Conservation (phyloP, 2,888 invertebrate genomes). For the Leptopilina drosophilae region DNA sequence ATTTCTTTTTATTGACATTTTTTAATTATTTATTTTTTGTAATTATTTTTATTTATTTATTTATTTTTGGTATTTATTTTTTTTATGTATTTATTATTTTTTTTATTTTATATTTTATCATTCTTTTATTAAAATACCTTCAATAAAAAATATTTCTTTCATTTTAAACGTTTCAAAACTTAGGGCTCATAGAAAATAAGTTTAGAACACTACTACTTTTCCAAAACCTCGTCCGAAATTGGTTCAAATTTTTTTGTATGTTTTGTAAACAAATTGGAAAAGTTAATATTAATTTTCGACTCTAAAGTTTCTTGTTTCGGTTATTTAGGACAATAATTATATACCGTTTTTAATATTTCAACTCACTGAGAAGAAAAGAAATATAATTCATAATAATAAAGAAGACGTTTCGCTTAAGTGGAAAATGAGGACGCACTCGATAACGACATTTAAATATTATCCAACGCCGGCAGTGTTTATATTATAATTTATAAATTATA, state of each 20-base stretch:
- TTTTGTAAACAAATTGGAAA: not conserved
- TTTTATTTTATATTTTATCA: too few relatives aligned
- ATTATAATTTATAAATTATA: conserved; percentile 29
- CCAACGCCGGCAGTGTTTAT: not conserved
- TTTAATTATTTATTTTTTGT: too few relatives aligned
- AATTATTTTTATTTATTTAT: too few relatives aligned
- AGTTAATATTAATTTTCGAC: conserved; percentile 47
- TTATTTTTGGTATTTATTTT: too few relatives aligned
- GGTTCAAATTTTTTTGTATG: not conserved
- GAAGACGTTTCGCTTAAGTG: conserved; percentile 11
- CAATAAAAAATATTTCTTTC: too few relatives aligned
- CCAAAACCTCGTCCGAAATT: too few relatives aligned
- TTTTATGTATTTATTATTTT: too few relatives aligned
- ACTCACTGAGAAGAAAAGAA: not conserved
- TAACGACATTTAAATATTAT: conserved; percentile 11
- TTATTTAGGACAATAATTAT: conserved; percentile 54
- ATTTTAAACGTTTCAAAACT: too few relatives aligned
- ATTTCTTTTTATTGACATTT: too few relatives aligned
- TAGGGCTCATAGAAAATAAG: not conserved
- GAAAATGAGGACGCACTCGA: conserved; percentile 10
- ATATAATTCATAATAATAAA: conserved; percentile 10
- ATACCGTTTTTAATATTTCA: conserved; percentile 44
- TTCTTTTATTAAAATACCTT: too few relatives aligned
- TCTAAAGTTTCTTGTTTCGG: conserved; percentile 45
- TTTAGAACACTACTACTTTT: not conserved